Evolutionary conservation across 2,888 invertebrate genomes (phyloP).

Genomic region (Cyclophora albipunctata): DNA sequence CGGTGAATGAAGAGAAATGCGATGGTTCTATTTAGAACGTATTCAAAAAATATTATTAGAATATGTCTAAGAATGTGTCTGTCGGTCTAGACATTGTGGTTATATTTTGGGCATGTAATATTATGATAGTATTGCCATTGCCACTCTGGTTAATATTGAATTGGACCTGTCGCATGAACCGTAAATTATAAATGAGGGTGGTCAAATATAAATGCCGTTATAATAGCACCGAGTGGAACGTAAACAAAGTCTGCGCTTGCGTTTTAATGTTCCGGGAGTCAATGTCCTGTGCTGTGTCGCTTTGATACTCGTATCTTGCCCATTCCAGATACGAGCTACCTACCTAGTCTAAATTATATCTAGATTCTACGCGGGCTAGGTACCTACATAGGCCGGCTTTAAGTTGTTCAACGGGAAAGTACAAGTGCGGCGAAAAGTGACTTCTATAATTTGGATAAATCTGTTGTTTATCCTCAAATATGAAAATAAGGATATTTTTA

Average conservation of each 20-base stretch:
- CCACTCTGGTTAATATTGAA: too few species aligned
- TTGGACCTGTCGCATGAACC: too few species aligned
- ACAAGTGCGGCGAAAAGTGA: not conserved
- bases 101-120: too few species aligned
- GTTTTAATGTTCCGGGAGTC: conserved; percentile 25
- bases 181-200: too few species aligned
- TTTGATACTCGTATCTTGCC: conserved; percentile 13
- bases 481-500: too few species aligned
- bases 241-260: not conserved
- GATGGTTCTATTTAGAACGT: conserved; percentile 3
- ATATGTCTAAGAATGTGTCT: too few species aligned
- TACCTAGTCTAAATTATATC: conserved; percentile 1
- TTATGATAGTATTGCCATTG: too few species aligned
- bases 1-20: conserved; percentile 1
- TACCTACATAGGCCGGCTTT: not conserved
- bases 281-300: conserved; percentile 21
- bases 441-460: too few species aligned
- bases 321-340: conserved; percentile 10
- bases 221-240: not conserved
- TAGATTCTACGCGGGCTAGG: not conserved
- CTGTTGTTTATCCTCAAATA: too few species aligned
- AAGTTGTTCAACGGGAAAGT: not conserved
- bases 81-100: too few species aligned
- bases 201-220: not conserved
- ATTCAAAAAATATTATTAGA: not conserved